phyloP scores from a whole-genome alignment of 2,113 vertebrate species.

The Phoxinus phoxinus region DNA sequence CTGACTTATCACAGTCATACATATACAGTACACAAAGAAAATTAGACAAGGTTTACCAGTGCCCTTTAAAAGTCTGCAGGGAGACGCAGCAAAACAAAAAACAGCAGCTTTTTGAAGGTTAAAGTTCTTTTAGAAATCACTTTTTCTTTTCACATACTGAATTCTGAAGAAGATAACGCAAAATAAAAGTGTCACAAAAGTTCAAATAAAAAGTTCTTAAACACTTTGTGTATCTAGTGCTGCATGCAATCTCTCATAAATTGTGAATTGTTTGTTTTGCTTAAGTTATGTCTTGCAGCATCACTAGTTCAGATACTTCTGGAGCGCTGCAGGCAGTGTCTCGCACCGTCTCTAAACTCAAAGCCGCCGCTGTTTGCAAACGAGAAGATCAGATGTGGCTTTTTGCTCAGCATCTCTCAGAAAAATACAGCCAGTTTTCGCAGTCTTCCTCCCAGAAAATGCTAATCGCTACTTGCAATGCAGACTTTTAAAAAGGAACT shows the following conservation, averaged over 20 bases:
- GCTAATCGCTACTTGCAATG: constrained; percentile 4
- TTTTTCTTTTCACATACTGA: background rate
- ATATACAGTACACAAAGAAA: constrained; percentile 22
- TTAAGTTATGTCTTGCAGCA: background rate
- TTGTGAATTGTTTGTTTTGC: constrained; percentile 3
- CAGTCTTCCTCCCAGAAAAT: background rate
- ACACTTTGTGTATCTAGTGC: background rate
- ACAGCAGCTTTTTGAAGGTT: background rate
- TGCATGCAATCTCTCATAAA: background rate
- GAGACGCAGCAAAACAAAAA: background rate
- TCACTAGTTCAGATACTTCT: background rate
- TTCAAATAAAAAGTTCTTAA: background rate
- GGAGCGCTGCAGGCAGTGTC: background rate
- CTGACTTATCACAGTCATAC: background rate
- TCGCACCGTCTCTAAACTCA: background rate
- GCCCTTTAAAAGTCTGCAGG: constrained; percentile 9
- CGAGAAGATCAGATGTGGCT: constrained; percentile 10
- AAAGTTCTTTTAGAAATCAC: background rate
- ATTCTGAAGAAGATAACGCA: background rate
- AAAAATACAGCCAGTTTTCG: background rate
- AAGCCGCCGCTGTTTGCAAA: constrained; percentile 1
- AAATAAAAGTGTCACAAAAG: background rate
- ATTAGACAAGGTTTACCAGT: background rate
- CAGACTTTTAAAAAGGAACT: constrained; percentile 14
- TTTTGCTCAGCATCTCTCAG: background rate